Evolutionary conservation across 2,888 invertebrate genomes (phyloP).

Genomic region (Escarpia spicata): DNA sequence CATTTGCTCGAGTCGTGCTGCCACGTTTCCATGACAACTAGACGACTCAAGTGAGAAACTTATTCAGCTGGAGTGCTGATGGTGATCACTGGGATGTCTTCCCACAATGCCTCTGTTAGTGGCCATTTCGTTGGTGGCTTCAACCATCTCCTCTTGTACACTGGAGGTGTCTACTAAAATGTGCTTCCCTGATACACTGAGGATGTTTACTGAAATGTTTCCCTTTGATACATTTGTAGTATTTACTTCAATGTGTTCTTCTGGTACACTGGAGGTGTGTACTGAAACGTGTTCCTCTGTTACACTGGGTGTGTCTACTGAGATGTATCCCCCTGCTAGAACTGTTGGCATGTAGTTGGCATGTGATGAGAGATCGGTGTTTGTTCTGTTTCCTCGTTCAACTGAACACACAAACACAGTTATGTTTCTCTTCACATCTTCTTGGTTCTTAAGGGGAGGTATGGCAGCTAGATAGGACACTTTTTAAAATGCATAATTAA

Average conservation of each 20-base stretch:
- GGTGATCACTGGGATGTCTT: not conserved
- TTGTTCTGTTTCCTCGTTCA: conserved; percentile 14
- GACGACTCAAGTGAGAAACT: not conserved
- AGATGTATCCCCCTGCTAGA: not conserved
- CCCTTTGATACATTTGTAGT: not conserved
- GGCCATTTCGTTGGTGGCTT: not conserved
- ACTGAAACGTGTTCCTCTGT: not conserved
- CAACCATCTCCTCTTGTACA: not conserved
- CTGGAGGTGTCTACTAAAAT: not conserved
- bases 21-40: conserved; percentile 64
- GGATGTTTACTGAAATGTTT: not conserved
- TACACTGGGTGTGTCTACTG: too few relatives aligned
- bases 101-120: not conserved
- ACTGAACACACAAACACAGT: conserved; percentile 18
- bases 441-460: too few relatives aligned
- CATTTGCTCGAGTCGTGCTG: conserved; percentile 79
- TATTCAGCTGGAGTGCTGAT: not conserved
- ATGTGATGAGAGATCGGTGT: not conserved
- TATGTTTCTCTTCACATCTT: not conserved
- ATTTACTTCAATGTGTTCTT: too few relatives aligned
- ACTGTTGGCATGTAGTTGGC: not conserved
- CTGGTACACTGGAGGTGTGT: not conserved
- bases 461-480: too few relatives aligned
- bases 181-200: too few relatives aligned
- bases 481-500: too few relatives aligned